Conservation (phyloP, 2,888 invertebrate species). For the Tipula helvola region DNA sequence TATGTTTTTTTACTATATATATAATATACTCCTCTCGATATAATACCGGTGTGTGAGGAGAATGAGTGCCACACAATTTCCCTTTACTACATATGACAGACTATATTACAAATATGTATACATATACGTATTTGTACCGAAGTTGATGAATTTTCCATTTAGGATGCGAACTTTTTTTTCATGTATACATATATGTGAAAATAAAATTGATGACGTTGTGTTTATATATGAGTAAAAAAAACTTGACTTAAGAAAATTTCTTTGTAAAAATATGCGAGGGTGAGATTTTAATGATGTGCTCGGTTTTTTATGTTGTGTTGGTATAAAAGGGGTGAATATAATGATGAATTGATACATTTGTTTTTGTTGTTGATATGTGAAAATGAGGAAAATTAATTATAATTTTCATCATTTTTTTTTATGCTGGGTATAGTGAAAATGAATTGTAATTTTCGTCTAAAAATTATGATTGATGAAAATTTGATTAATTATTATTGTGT, state of each 20-base stretch:
- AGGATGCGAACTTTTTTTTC: neutral
- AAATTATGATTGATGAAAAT: neutral
- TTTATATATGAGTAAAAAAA: neutral
- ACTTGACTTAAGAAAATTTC: neutral
- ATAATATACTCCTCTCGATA: neutral
- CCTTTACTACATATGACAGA: neutral
- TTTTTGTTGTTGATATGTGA: slow-evolving; percentile 8
- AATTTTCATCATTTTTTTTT: neutral
- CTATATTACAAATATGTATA: neutral
- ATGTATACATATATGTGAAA: neutral
- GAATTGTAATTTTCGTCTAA: neutral
- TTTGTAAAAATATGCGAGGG: neutral
- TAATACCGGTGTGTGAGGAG: neutral
- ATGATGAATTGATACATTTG: slow-evolving; percentile 8
- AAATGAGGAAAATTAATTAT: slow-evolving; percentile 1
- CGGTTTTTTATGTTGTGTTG: neutral
- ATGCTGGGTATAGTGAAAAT: neutral
- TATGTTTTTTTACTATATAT: neutral
- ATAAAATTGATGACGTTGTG: neutral
- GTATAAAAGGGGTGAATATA: neutral
- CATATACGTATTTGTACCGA: neutral
- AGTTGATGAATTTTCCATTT: neutral
- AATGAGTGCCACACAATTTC: neutral
- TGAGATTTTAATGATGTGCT: neutral
- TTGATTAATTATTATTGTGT: neutral